phyloP scores from a whole-genome alignment of 1,140 invertebrate genomes.

The Oscheius sp. region DNA sequence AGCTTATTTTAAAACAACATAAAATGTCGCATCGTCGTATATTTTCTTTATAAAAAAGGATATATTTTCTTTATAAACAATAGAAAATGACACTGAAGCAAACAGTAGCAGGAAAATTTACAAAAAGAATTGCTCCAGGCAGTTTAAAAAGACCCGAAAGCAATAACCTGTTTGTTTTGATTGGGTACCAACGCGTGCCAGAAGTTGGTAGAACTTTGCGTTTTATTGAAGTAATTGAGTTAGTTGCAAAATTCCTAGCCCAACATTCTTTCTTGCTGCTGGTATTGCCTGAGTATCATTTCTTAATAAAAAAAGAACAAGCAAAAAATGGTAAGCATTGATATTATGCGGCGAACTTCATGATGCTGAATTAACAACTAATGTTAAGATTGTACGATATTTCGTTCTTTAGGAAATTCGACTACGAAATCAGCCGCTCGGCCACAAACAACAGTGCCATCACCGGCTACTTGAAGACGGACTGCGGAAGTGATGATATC shows the following conservation, averaged over 20 bases:
- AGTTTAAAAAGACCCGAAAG: no score
- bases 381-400: constrained; percentile 2
- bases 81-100: no score
- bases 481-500: constrained; percentile 56
- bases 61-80: no score
- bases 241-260: no score
- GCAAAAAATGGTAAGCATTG: not conserved
- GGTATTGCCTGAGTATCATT: constrained; percentile 21
- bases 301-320: not conserved
- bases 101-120: not conserved
- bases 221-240: no score
- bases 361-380: constrained; percentile 10
- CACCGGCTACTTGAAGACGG: constrained; percentile 56
- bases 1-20: not conserved
- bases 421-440: constrained; percentile 57
- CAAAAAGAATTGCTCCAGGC: constrained; percentile 10
- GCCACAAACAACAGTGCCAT: constrained; percentile 55
- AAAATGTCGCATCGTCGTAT: not conserved
- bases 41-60: not conserved
- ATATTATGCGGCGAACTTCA: not conserved
- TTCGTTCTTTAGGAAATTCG: constrained; percentile 53
- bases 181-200: no score
- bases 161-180: no score
- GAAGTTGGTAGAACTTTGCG: no score
- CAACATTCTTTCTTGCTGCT: not conserved